phyloP scores from a whole-genome alignment of 2,113 vertebrate species.

The Rattus rattus region DNA sequence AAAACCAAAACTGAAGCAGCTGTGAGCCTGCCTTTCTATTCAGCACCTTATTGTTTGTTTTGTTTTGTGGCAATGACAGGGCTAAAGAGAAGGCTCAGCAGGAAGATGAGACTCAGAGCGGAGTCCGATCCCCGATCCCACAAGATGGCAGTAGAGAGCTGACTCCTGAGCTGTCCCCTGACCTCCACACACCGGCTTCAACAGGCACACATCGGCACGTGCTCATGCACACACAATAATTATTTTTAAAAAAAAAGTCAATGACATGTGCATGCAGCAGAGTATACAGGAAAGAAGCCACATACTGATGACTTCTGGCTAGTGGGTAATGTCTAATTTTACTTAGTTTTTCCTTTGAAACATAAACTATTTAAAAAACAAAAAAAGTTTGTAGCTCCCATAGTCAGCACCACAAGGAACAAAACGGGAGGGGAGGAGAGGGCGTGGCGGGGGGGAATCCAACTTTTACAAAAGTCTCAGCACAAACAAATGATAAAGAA shows the following conservation, averaged over 20 bases:
- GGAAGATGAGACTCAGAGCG: neutral
- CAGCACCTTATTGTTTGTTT: neutral
- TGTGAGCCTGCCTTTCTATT: neutral
- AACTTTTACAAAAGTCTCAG: neutral
- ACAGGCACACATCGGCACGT: neutral
- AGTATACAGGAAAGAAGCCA: neutral
- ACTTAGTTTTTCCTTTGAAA: conserved; percentile 9
- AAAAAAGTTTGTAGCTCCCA: neutral
- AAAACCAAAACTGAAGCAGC: neutral
- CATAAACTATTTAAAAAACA: neutral
- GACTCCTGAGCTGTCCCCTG: neutral
- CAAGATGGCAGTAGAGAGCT: neutral
- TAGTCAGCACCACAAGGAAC: neutral
- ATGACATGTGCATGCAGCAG: neutral
- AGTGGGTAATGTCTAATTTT: neutral
- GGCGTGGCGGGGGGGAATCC: no score
- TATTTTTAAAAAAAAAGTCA: neutral
- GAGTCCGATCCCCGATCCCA: neutral
- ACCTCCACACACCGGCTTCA: no score
- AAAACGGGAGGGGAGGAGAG: neutral
- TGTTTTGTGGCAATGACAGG: neutral
- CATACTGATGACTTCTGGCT: neutral
- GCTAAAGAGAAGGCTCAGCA: neutral
- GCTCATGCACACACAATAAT: neutral
- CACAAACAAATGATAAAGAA: neutral